A percentile compares a stretch with the other conserved stretches of the same genome.
These are phyloP conservation scores for Drosophila parthenogenetica DNA, from an alignment of 2,888 invertebrate genomes.

Conservation along the genomic window DNA sequence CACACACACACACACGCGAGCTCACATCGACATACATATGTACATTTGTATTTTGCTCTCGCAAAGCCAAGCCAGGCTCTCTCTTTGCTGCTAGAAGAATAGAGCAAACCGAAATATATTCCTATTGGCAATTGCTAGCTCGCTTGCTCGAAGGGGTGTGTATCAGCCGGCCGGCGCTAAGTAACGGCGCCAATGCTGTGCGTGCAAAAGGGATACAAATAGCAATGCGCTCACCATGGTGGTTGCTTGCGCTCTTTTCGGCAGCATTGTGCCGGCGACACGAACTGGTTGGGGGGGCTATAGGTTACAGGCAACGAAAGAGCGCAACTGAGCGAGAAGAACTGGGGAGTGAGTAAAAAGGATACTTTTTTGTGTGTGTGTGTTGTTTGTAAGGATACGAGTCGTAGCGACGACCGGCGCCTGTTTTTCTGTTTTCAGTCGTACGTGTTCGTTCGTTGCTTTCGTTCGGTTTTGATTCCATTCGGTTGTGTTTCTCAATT, in stretches of 20 bases:
- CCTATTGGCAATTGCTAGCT: slow-evolving; percentile 27
- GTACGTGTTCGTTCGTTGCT: slow-evolving; percentile 85
- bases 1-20: too few species aligned
- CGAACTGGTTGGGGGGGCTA: too few species aligned
- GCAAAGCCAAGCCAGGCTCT: slow-evolving; percentile 6
- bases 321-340: neutral
- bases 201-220: slow-evolving; percentile 30
- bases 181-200: slow-evolving; percentile 37
- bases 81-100: slow-evolving; percentile 1
- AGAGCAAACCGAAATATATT: neutral
- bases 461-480: slow-evolving; percentile 84
- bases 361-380: slow-evolving; percentile 36
- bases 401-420: slow-evolving; percentile 36
- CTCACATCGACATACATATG: too few species aligned
- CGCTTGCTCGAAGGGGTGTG: slow-evolving; percentile 69
- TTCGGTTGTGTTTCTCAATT: slow-evolving; percentile 80
- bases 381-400: slow-evolving; percentile 32
- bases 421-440: slow-evolving; percentile 66
- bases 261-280: neutral
- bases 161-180: slow-evolving; percentile 48
- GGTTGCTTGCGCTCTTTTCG: slow-evolving; percentile 44
- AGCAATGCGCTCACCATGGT: slow-evolving; percentile 31
- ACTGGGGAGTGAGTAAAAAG: slow-evolving; percentile 36
- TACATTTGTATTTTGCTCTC: neutral
- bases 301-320: too few species aligned